Percentiles rank a stretch among this genome's conserved stretches.
phyloP scores from a whole-genome alignment of 2,888 invertebrate genomes.

The Opisthograptis luteolata region DNA sequence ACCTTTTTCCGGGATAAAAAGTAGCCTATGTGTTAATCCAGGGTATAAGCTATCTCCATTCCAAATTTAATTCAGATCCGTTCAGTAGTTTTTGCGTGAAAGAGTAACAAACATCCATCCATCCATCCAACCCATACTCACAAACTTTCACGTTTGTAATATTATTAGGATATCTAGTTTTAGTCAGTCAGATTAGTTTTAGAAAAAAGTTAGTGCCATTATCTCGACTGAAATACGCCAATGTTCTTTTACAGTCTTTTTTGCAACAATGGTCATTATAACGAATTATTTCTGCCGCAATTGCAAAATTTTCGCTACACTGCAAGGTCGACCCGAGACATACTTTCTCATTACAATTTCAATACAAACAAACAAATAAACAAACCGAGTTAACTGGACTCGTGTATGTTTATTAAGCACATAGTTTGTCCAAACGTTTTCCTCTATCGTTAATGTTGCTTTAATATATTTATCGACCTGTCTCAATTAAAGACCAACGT shows the following conservation, averaged over 20 bases:
- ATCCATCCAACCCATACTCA: too few species aligned
- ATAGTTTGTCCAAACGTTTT: constrained; percentile 15
- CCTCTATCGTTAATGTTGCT: constrained; percentile 10
- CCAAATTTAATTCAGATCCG: too few species aligned
- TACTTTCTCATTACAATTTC: constrained; percentile 12
- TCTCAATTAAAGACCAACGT: not conserved
- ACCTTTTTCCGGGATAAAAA: too few species aligned
- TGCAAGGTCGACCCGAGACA: constrained; percentile 5
- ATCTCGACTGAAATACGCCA: not conserved
- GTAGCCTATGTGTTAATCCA: too few species aligned
- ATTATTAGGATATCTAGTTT: too few species aligned
- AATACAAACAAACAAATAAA: constrained; percentile 7
- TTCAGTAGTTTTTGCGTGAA: too few species aligned
- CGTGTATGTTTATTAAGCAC: constrained; percentile 10
- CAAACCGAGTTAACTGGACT: not conserved
- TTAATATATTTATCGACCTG: too few species aligned
- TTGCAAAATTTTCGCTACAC: constrained; percentile 1
- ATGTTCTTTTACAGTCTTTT: not conserved
- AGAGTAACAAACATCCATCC: too few species aligned
- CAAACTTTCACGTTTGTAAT: too few species aligned
- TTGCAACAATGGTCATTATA: constrained; percentile 4
- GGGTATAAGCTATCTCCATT: too few species aligned
- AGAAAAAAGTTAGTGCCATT: too few species aligned
- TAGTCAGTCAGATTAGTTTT: too few species aligned
- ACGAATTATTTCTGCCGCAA: constrained; percentile 1